Base-by-base conservation (phyloP, 1,140 invertebrate species). In the Temnothorax curvispinosus region DNA sequence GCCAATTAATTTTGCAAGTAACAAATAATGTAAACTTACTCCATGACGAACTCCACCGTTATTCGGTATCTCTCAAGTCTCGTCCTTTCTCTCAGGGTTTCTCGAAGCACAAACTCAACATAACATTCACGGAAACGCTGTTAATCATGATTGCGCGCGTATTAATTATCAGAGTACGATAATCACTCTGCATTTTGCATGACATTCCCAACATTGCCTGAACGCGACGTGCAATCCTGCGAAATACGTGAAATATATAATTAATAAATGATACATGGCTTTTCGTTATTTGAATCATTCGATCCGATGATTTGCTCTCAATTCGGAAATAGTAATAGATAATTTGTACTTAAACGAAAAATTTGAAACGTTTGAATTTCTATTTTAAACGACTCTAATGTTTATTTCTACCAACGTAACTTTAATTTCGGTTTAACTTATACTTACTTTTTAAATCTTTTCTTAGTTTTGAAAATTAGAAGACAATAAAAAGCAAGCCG, bases 201-300 rank as follows among this genome's bases (percentile, higher is more conserved):
- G 18, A 21, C 65, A 47, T 47, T 69, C 41, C 21, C n/a, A 69
- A 69, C 38, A n/a, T 69, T 47, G 27, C 21, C 2, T 41, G 41
- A 27, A 69, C 5, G 21, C 21, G 65, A 69, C 13, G 18, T 21
- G n/a, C 38, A 47, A 67, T 67, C 11, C 64, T 4, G 8, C 38
- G n/a, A 67, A 44, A 69, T 69, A 69, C 21, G 13, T 50, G 41
- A 69, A 69, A 69, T 50, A 69, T 50, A 44, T 67, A 27, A 69
- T 69, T 27, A 67, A 69, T 35, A n/a, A 65, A 38, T 11, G 11
- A 50, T 15, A 50, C 21, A 47, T 1, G 11, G 41, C 41, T 50
- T 69, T 50, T 2, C 6, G 21, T 50, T 9, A 60, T 60, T 18
- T 15, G 21, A 27, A 50, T 50, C n/a, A 69, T 69, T 3, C 21